phyloP scores from a whole-genome alignment of 2,113 vertebrate species.

The Telmatochromis sp. region DNA sequence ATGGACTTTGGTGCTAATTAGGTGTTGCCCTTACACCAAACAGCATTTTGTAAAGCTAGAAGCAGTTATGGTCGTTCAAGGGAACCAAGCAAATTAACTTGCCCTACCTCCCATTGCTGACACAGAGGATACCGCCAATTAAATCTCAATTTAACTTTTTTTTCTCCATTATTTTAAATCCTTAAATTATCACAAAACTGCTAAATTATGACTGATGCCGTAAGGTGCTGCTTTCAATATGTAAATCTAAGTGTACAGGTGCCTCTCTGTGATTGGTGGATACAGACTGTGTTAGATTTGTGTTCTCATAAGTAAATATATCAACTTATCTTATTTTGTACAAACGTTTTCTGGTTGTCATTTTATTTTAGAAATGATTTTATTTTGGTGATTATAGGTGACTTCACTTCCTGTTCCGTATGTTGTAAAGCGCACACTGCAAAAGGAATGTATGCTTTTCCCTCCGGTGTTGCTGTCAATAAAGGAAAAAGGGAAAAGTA shows the following conservation, averaged over 20 bases:
- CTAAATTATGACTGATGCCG: accelerated
- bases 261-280: not conserved
- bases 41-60: not conserved
- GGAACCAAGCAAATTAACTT: not conserved
- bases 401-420: accelerated
- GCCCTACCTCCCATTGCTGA: not conserved
- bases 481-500: too few relatives aligned
- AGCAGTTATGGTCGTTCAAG: not conserved
- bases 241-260: not conserved
- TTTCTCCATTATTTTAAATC: not conserved
- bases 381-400: too few relatives aligned
- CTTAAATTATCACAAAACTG: not conserved
- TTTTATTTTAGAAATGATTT: not conserved
- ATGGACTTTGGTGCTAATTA: not conserved
- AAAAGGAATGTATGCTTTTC: too few relatives aligned
- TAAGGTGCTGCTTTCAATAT: not conserved
- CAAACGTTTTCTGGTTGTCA: accelerated
- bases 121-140: not conserved
- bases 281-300: not conserved
- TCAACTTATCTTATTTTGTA: not conserved
- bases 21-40: not conserved
- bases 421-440: accelerated
- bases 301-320: not conserved
- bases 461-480: too few relatives aligned
- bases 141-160: not conserved